Base-by-base conservation (phyloP, 1,140 invertebrate genomes). In the Euura saliciscinereae region DNA sequence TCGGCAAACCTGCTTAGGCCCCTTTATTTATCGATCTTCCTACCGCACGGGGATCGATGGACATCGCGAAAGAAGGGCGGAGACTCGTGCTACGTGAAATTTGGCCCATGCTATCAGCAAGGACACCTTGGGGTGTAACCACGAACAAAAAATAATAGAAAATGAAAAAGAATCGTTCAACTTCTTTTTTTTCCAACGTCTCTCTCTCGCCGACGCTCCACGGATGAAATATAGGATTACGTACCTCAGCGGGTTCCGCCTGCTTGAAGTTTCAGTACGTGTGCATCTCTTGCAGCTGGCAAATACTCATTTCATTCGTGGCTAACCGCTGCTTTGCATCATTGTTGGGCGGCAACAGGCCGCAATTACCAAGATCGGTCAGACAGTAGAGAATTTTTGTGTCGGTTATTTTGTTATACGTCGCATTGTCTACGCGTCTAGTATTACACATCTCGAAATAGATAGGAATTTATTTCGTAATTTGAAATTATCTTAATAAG, bases 301-400 rank as follows among this genome's bases (percentile, higher is more conserved):
- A 59, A 59, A 59, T 6, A 59, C 51, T 59, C 51, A 6, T 59
- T 59, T 59, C 51, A 59, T 59, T 59, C 51, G 51, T n/a, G 51
- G 51, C 51, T 59, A 59, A 59, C 51, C 51, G 51, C 51, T 59
- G 51, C 51, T 59, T 59, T 59, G 51, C 51, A 3, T 59, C 13
- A 59, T 59, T 59, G 51, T 59, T 59, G 51, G 51, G 51, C 51
- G 51, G 28, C 13, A n/a, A 11, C 51, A n/a, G 13, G 51, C 51
- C 51, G 13, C 51, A 59, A 59, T 59, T 59, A 59, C 51, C 6
- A 59, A 8, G 13, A n/a, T 11, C 51, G 51, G 51, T 59, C 51
- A 4, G 13, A 59, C 51, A 59, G 51, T 59, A 8, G 28, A 28
- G 28, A 28, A 28, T 28, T 28, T 28, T 28, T 28, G 28, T 28